phyloP scores from a whole-genome alignment of 2,888 invertebrate genomes.

The Rambutsinella grinnellia region DNA sequence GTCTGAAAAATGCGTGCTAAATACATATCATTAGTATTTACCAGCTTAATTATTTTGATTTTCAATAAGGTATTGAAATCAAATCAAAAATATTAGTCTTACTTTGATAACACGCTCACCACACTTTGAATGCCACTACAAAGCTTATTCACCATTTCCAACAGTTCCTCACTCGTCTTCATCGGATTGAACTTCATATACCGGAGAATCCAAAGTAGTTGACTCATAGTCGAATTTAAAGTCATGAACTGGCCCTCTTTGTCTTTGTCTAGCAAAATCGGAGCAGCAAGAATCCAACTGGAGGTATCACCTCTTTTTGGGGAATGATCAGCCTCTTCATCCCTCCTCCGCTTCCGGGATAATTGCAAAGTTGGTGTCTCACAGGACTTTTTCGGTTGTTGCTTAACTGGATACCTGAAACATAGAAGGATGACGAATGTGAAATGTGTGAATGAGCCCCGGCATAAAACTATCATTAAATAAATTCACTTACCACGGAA shows the following conservation, averaged over 20 bases:
- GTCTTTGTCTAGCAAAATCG: background rate
- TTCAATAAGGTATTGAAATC: background rate
- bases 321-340: background rate
- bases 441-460: too few species aligned
- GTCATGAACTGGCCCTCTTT: background rate
- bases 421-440: too few species aligned
- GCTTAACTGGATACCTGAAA: too few species aligned
- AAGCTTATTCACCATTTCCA: conserved; percentile 7
- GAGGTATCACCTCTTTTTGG: too few species aligned
- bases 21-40: too few species aligned
- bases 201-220: conserved; percentile 26
- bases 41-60: too few species aligned
- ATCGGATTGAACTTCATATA: conserved; percentile 17
- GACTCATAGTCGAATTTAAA: background rate
- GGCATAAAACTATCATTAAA: too few species aligned
- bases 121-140: conserved; percentile 11
- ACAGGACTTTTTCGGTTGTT: too few species aligned
- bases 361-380: too few species aligned
- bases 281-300: too few species aligned
- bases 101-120: background rate
- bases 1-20: too few species aligned
- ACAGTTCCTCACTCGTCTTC: conserved; percentile 9
- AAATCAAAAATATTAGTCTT: background rate
- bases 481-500: too few species aligned
- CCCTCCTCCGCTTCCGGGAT: background rate